Evolutionary conservation across 2,113 vertebrate genomes (phyloP).

Genomic region (Eptesicus fuscus): DNA sequence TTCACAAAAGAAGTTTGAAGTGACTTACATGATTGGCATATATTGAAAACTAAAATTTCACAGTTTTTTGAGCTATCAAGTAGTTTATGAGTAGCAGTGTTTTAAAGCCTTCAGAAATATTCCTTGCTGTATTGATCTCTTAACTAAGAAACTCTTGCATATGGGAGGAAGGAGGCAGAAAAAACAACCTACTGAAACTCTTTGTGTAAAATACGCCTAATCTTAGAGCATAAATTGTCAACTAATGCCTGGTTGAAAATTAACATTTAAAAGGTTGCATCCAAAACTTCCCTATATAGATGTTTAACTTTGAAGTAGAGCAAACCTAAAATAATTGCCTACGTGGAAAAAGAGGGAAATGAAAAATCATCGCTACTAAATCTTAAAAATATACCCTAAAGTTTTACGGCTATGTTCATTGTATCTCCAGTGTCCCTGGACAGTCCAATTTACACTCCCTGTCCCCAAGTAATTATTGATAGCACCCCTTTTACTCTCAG

Average conservation of each 20-base stretch:
- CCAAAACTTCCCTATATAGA: not conserved
- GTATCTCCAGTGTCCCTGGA: not conserved
- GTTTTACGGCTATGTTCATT: not conserved
- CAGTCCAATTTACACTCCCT: not conserved
- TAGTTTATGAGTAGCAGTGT: not conserved
- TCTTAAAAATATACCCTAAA: constrained; percentile 1
- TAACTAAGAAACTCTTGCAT: constrained; percentile 41
- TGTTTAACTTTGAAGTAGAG: not conserved
- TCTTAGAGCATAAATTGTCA: not conserved
- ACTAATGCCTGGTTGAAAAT: not conserved
- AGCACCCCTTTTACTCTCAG: not conserved
- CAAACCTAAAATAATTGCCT: not conserved
- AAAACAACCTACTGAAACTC: not conserved
- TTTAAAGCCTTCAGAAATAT: not conserved
- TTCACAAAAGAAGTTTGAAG: constrained; percentile 2
- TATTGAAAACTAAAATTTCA: not conserved
- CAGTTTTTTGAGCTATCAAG: not conserved
- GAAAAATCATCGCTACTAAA: not conserved
- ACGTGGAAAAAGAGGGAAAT: not conserved
- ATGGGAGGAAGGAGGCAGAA: not conserved
- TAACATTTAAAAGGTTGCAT: not conserved
- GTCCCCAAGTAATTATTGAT: not conserved
- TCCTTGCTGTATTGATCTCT: not conserved
- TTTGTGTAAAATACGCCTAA: not conserved
- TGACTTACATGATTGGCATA: not conserved